Percentiles rank a stretch among this genome's conserved stretches.
phyloP scores from a whole-genome alignment of 2,888 invertebrate species.

The Drosophila atripex region DNA sequence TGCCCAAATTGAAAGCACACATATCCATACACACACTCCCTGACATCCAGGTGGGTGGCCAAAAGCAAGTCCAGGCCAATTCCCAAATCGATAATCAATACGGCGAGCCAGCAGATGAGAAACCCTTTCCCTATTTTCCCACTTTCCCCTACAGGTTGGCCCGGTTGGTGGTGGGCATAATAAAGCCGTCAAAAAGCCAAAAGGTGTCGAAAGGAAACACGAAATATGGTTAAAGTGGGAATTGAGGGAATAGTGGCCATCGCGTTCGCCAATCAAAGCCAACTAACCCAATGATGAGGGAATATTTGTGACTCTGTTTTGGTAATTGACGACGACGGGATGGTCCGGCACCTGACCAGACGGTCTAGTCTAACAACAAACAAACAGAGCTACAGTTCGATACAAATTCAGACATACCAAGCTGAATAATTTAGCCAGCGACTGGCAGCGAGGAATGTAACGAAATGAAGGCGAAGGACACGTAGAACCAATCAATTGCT shows the following conservation, averaged over 20 bases:
- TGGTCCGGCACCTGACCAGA: slow-evolving; percentile 44
- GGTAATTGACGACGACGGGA: slow-evolving; percentile 25
- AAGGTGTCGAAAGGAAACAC: slow-evolving; percentile 72
- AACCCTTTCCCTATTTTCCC: slow-evolving; percentile 10
- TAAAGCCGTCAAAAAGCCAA: slow-evolving; percentile 70
- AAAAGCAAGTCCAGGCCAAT: slow-evolving; percentile 54
- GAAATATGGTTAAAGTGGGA: slow-evolving; percentile 55
- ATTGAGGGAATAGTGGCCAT: slow-evolving; percentile 38
- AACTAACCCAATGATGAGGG: slow-evolving; percentile 54
- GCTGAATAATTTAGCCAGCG: slow-evolving; percentile 69
- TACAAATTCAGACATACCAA: slow-evolving; percentile 36
- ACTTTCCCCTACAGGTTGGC: background rate
- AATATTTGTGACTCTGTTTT: slow-evolving; percentile 40
- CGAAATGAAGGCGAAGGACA: slow-evolving; percentile 48
- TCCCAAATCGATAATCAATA: slow-evolving; percentile 84
- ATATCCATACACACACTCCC: slow-evolving; percentile 20
- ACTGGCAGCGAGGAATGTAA: slow-evolving; percentile 17
- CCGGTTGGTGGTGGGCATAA: slow-evolving; percentile 34
- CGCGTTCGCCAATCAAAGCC: slow-evolving; percentile 53
- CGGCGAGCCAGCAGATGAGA: slow-evolving; percentile 65
- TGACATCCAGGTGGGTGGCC: slow-evolving; percentile 30
- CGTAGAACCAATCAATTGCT: slow-evolving; percentile 75
- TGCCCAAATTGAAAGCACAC: slow-evolving; percentile 75
- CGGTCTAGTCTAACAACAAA: slow-evolving; percentile 40
- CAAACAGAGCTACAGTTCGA: background rate